Base-by-base conservation (phyloP, 2,113 vertebrate genomes). In the cat (Felis catus) region DNA sequence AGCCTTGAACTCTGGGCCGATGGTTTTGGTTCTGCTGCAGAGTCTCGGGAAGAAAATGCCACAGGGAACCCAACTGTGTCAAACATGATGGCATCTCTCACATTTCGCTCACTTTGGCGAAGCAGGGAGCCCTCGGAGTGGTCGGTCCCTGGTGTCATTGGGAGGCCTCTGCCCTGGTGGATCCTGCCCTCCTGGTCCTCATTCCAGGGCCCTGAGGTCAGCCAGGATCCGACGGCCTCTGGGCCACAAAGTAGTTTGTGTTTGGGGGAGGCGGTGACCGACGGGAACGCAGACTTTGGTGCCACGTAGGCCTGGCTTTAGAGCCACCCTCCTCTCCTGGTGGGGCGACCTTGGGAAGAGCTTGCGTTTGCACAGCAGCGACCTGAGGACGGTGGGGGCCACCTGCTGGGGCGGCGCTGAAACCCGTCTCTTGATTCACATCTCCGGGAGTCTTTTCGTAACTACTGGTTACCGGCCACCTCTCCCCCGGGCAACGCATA, bases 31-130 rank as follows among this genome's bases (percentile, higher is more conserved):
- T 73, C 33, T 7, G 4, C 14, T 8, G 16, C 8, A 2, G 48
- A 45, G 36, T 71, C 36, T 92, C 12, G 8, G 71, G 74, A 27
- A 36, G 74, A 73, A 53, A 80, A 29, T 2, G 15, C 6, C 23
- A 4, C 2, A 39, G 10, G 31, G 25, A 16, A 9, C 9, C 1
- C 1, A 4, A n/a, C 73, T 10, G 41, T 12, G 16, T 36, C 27
- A 14, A 71, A 36, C 36, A 10, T 1, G 18, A 3, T 5, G 14
- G 61, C 2, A 1, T 21, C 66, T 10, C 36, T 55, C 15, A 21
- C 0, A 3, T 7, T 12, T 0, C 0, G 1, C 48, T 74, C 11
- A 0, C 79, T 51, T 63, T 36, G 55, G 51, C 45, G 21, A 23
- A 18, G 23, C 5, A 2, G 45, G 79, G 73, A 18, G 66, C 21